phyloP scores from a whole-genome alignment of 2,888 invertebrate genomes.

The Lagria hirta region DNA sequence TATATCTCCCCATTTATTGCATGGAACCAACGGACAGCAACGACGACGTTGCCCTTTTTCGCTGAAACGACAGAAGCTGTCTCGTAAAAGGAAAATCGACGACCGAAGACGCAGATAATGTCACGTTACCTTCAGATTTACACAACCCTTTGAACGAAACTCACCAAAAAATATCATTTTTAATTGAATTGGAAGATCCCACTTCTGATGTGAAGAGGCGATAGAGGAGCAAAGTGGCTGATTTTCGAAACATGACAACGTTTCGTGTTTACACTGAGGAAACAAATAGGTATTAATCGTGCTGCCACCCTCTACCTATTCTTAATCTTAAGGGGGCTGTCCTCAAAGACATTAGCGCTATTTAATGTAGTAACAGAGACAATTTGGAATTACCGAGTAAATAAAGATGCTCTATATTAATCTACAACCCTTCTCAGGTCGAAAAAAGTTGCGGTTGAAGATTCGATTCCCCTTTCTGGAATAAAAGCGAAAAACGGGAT shows the following conservation, averaged over 20 bases:
- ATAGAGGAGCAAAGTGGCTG: too few species aligned
- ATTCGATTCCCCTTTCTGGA: too few species aligned
- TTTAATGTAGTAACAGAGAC: conserved; percentile 38
- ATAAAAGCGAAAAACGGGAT: conserved; percentile 19
- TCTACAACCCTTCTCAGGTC: conserved; percentile 40
- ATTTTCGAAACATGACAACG: too few species aligned
- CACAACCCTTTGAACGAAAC: conserved; percentile 50
- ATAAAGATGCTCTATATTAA: conserved; percentile 44
- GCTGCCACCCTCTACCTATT: too few species aligned
- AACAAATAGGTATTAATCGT: too few species aligned
- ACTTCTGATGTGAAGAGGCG: too few species aligned
- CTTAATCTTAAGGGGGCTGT: too few species aligned
- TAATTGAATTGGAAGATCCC: conserved; percentile 28
- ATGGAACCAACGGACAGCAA: conserved; percentile 34
- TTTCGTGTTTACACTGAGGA: too few species aligned
- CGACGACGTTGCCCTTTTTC: conserved; percentile 44
- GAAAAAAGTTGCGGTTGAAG: too few species aligned
- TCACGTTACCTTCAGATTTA: conserved; percentile 52
- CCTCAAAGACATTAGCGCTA: conserved; percentile 38
- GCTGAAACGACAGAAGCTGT: conserved; percentile 50
- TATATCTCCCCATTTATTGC: conserved; percentile 50
- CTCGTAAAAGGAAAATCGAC: conserved; percentile 47
- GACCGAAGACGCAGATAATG: conserved; percentile 48
- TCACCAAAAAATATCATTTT: too few species aligned
- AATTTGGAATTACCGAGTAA: conserved; percentile 39